Conservation (phyloP, 2,113 vertebrate genomes). For the Daubentonia madagascariensis region DNA sequence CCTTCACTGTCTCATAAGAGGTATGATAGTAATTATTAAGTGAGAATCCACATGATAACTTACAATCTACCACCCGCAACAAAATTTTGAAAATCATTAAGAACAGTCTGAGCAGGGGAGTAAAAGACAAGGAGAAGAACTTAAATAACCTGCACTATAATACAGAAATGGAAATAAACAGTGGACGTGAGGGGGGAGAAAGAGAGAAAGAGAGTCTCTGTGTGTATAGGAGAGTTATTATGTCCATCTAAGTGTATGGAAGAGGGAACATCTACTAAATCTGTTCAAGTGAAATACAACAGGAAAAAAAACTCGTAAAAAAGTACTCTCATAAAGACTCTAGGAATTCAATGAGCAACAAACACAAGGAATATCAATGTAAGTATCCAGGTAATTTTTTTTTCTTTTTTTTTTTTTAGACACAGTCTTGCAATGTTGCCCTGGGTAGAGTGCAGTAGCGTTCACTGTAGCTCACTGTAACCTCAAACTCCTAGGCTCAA, state of each 20-base stretch:
- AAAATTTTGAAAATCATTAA: constrained; percentile 3
- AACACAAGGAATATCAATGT: neutral
- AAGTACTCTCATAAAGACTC: neutral
- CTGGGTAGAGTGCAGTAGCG: no score
- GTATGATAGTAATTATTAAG: neutral
- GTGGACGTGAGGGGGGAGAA: neutral
- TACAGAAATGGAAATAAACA: neutral
- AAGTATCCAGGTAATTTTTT: neutral
- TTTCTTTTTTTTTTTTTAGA: neutral
- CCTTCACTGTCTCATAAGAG: neutral
- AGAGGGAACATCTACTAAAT: no score
- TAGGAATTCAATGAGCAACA: neutral
- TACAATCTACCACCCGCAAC: neutral
- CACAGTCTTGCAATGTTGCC: no score
- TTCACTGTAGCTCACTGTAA: no score
- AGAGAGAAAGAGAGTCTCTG: no score
- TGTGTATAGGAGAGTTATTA: neutral
- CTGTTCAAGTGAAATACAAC: neutral
- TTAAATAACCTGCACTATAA: neutral
- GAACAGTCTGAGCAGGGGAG: neutral
- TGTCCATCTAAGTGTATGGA: neutral
- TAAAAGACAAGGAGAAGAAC: neutral
- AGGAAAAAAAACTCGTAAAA: neutral
- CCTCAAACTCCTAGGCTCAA: no score
- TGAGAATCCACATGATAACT: neutral